phyloP scores from a whole-genome alignment of 2,113 vertebrate genomes.

The Sitta europaea region DNA sequence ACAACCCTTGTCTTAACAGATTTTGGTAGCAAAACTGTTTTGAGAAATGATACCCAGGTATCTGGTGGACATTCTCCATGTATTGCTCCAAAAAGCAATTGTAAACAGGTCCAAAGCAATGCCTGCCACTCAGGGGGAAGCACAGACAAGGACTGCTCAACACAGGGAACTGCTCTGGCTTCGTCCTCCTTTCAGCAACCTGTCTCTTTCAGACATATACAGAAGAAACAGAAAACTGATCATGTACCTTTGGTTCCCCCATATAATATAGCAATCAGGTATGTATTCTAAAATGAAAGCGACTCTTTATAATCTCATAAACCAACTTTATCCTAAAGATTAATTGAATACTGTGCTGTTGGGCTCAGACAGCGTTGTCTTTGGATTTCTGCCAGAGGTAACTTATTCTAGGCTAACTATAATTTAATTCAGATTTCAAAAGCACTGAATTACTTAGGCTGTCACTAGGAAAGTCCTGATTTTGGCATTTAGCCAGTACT shows the following conservation, averaged over 20 bases:
- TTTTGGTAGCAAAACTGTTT: slow-evolving; percentile 65
- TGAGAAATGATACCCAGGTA: not conserved
- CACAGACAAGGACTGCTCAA: not conserved
- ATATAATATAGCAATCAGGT: slow-evolving; percentile 47
- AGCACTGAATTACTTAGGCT: not conserved
- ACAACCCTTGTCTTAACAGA: slow-evolving; percentile 86
- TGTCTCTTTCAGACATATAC: slow-evolving; percentile 73
- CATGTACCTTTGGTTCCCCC: slow-evolving; percentile 59
- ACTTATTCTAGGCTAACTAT: not conserved
- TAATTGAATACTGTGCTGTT: not conserved
- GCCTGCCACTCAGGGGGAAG: not conserved
- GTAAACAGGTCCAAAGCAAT: not conserved
- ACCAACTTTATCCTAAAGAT: not conserved
- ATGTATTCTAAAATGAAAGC: slow-evolving; percentile 5
- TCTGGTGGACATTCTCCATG: not conserved
- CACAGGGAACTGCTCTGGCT: not conserved
- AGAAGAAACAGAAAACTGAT: slow-evolving; percentile 88
- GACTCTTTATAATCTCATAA: not conserved
- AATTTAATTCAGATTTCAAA: not conserved
- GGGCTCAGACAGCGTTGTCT: not conserved
- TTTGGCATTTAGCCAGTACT: not conserved
- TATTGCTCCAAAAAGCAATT: slow-evolving; percentile 20
- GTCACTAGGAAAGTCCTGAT: not conserved
- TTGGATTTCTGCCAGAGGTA: not conserved
- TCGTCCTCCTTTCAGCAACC: slow-evolving; percentile 13